A percentile compares a stretch with the other conserved stretches of the same genome.
phyloP scores from a whole-genome alignment of 2,797 vertebrate species.

The Coluber constrictor region DNA sequence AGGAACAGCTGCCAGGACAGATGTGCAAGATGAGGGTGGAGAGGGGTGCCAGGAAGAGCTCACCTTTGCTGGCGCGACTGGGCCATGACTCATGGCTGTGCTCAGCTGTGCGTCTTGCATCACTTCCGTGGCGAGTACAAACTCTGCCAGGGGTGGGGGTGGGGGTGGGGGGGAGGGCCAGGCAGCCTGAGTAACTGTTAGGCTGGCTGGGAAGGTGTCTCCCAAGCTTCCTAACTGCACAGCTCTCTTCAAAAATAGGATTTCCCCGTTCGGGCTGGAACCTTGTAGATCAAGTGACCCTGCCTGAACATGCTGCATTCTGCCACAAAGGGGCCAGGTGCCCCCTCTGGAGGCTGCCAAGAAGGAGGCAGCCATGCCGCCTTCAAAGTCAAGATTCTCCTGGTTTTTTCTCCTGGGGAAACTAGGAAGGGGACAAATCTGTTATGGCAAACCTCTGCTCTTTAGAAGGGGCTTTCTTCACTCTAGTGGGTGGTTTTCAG shows the following conservation, averaged over 20 bases:
- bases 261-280: not conserved
- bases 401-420: not conserved
- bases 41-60: not conserved
- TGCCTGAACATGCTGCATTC: not conserved
- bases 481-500: not conserved
- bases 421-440: not conserved
- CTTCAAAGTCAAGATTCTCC: too few relatives aligned
- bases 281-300: not conserved
- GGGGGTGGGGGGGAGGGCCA: not conserved
- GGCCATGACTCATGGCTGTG: not conserved
- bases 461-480: not conserved
- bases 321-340: not conserved
- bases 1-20: slow-evolving; percentile 13
- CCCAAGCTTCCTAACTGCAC: not conserved
- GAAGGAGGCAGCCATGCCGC: not conserved
- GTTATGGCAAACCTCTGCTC: not conserved
- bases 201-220: not conserved
- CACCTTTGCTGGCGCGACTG: not conserved
- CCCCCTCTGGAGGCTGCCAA: not conserved
- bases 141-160: not conserved
- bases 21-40: not conserved
- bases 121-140: not conserved
- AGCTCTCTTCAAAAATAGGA: not conserved
- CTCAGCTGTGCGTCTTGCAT: not conserved
- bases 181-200: not conserved